Conservation (phyloP, 2,888 invertebrate species). For the Tyria jacobaeae region DNA sequence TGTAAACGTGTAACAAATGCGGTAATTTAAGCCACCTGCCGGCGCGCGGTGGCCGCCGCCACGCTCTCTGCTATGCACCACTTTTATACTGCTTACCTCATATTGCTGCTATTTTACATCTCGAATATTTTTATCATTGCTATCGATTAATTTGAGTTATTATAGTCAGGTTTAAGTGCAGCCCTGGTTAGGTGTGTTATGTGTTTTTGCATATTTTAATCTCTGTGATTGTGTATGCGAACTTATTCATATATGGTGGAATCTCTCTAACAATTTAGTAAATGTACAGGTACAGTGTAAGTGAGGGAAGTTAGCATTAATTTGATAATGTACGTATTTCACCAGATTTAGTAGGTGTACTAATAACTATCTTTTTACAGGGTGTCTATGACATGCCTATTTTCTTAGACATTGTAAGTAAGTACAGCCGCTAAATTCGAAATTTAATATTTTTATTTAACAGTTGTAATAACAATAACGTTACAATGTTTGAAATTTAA, state of each 20-base stretch:
- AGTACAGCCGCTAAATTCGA: not conserved
- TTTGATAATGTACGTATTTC: not conserved
- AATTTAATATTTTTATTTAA: no score
- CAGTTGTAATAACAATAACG: no score
- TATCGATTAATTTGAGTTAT: slow-evolving; percentile 43
- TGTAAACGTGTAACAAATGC: slow-evolving; percentile 87
- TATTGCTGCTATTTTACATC: slow-evolving; percentile 60
- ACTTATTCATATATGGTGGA: slow-evolving; percentile 5
- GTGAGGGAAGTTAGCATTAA: not conserved
- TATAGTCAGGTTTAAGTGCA: slow-evolving; percentile 11
- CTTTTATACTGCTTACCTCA: slow-evolving; percentile 77
- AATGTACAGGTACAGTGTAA: not conserved
- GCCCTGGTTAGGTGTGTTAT: not conserved
- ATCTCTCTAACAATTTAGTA: not conserved
- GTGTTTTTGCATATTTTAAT: slow-evolving; percentile 3
- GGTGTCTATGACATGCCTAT: not conserved
- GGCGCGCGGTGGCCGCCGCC: slow-evolving; percentile 60
- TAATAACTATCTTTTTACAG: no score
- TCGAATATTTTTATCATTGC: slow-evolving; percentile 51
- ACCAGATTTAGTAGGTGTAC: no score
- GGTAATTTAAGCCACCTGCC: slow-evolving; percentile 86
- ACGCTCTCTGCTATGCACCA: slow-evolving; percentile 72
- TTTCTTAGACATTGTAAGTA: not conserved
- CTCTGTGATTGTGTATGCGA: slow-evolving; percentile 4
- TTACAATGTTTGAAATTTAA: no score